phyloP scores from a whole-genome alignment of 2,797 vertebrate species.

The Bovichtus variegatus region DNA sequence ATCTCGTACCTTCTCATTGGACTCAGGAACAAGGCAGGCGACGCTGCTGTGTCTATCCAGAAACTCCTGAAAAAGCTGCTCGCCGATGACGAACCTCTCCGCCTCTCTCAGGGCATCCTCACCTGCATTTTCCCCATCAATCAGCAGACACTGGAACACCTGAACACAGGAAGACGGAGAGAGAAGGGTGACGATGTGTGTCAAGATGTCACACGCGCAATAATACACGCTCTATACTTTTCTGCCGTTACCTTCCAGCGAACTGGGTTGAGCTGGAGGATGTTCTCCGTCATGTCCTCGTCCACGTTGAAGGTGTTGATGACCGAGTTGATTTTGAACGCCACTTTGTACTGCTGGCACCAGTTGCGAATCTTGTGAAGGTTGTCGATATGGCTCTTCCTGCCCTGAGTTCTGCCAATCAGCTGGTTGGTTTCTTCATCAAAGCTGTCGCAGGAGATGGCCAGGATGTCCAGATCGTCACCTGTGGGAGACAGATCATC shows the following conservation, averaged over 20 bases:
- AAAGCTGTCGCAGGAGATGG: constrained; percentile 96
- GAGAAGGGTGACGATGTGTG: not conserved
- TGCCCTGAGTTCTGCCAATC: constrained; percentile 93
- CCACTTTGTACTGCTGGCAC: constrained; percentile 91
- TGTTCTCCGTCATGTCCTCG: constrained; percentile 91
- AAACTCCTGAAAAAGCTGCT: constrained; percentile 90
- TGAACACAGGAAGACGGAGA: constrained; percentile 55
- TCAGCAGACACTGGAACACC: constrained; percentile 96
- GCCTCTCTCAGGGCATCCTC: constrained; percentile 90
- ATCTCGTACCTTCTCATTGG: constrained; percentile 92
- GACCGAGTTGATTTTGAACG: constrained; percentile 97
- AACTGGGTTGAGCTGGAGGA: constrained; percentile 88
- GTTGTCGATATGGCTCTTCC: constrained; percentile 91
- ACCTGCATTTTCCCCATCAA: constrained; percentile 93
- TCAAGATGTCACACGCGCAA: not conserved
- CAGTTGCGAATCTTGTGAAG: constrained; percentile 89
- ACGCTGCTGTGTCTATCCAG: constrained; percentile 88
- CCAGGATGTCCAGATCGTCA: constrained; percentile 92
- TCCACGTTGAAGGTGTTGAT: constrained; percentile 93
- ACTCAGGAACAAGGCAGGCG: constrained; percentile 92
- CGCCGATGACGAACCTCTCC: constrained; percentile 88
- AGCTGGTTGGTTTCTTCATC: constrained; percentile 90
- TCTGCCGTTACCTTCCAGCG: constrained; percentile 91
- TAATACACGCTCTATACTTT: accelerated
- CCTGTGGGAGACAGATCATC: constrained; percentile 76